These are phyloP conservation scores for Pardalotus punctatus DNA, from an alignment of 2,113 vertebrate genomes.

Conservation along the genomic window DNA sequence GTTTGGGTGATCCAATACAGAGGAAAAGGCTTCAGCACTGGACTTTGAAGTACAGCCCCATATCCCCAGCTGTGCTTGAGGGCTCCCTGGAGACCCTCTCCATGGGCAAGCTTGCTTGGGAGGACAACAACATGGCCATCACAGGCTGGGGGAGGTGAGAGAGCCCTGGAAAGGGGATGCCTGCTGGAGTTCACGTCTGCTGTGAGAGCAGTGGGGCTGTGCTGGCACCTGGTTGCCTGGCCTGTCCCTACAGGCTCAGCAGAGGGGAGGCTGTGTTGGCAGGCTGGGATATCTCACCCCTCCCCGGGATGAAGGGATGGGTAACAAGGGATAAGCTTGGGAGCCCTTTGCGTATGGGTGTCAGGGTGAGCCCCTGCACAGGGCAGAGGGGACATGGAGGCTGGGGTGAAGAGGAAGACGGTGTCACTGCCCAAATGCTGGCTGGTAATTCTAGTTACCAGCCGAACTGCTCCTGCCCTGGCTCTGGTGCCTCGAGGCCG, in stretches of 20 bases:
- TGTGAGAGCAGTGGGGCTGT: not conserved
- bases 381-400: not conserved
- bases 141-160: not conserved
- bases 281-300: not conserved
- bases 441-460: conserved; percentile 22
- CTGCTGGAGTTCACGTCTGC: not conserved
- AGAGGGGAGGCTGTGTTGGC: not conserved
- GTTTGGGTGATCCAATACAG: not conserved
- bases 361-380: not conserved
- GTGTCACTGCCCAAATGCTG: not conserved
- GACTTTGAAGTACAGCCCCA: not conserved
- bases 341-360: not conserved
- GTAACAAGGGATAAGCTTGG: not conserved
- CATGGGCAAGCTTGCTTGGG: not conserved
- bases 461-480: conserved; percentile 25
- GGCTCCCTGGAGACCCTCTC: not conserved
- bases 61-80: fast-evolving
- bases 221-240: not conserved
- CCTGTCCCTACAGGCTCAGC: not conserved
- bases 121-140: not conserved
- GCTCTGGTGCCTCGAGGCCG: conserved; percentile 53
- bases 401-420: not conserved
- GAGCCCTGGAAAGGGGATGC: not conserved
- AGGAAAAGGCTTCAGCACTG: not conserved
- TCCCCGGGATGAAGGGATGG: fast-evolving